Evolutionary conservation across 2,888 invertebrate genomes (phyloP), one percentile per base, ranked within the genome.

Genomic region (Pristionchus exspectatus): DNA sequence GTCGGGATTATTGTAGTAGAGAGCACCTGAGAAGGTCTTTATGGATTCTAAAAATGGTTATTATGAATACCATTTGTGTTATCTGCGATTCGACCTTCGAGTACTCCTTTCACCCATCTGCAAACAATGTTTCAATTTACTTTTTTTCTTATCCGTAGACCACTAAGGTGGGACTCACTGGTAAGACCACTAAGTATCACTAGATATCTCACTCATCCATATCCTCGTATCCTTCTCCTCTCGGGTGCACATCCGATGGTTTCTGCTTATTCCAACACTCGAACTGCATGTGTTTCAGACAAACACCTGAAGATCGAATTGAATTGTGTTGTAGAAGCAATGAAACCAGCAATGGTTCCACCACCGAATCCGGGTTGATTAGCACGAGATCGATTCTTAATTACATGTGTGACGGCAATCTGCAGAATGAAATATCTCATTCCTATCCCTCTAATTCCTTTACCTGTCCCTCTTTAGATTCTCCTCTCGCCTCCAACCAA

Each of bases 401-500:
- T 85, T 4, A 85, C 85, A 21, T 85, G 33, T 33, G 85, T 54
- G 24, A 85, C 85, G 7, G 59, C 85, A 14, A 74, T 38, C 74
- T 74, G 74, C 4, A 38, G 7, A 50, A 10, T 50, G 38, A 69
- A 63, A 69, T 27, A 30, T 21, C 0, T 27, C 2, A 12, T 69
- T 27, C 21, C 30, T 9, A 27, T 30, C 27, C 21, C 12, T n/a
- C 27, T 0, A 50, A 50, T 24, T 24, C 27, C 30, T n/a, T 5
- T 30, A 85, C 44, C 63, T 83, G 83, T 50, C 83, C 83, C n/a
- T 83, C 83, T 44, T 24, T n/a, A 3, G 83, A 33, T 50, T 83
- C 83, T 50, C 83, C 83, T 16, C 83, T 44, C 50, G 83, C 83
- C 54, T 83, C 83, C n/a, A 83, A 27, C 83, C 83, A 83, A n/a